These are phyloP conservation scores for Alcis repandata DNA, from an alignment of 2,888 invertebrate genomes.

Conservation along the genomic window DNA sequence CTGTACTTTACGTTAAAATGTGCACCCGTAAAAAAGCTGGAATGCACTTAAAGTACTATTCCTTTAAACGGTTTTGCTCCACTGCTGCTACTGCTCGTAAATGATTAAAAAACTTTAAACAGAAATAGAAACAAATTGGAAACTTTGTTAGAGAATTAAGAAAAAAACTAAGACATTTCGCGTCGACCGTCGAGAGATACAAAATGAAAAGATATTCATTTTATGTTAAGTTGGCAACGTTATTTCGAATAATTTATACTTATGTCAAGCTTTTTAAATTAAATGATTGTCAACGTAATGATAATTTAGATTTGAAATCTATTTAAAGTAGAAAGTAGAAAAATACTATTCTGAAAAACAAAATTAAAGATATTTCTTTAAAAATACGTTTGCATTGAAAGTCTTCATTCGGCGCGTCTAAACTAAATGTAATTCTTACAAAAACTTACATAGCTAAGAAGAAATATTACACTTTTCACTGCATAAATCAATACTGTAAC, in stretches of 20 bases:
- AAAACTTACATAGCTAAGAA: neutral
- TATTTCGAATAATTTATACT: neutral
- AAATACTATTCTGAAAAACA: neutral
- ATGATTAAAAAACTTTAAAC: conserved; percentile 62
- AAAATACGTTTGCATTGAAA: neutral
- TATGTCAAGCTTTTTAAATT: conserved; percentile 24
- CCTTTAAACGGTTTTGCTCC: conserved; percentile 47
- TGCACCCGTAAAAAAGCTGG: neutral
- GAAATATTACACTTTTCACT: conserved; percentile 37
- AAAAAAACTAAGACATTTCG: conserved; percentile 29
- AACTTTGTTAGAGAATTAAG: conserved; percentile 43
- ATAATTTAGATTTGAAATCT: neutral
- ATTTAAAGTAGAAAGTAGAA: neutral
- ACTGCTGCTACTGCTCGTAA: conserved; percentile 37
- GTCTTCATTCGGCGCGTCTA: no score
- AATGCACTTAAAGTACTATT: neutral
- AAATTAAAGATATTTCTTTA: neutral
- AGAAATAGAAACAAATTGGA: conserved; percentile 50
- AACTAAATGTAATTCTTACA: no score
- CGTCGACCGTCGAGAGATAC: conserved; percentile 16
- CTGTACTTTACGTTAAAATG: neutral
- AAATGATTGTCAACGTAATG: neutral
- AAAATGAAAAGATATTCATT: conserved; percentile 10
- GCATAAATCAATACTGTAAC: conserved; percentile 65
- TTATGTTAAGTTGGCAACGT: neutral